Conservation (phyloP, 2,113 vertebrate genomes). For the Donacobius atricapilla region DNA sequence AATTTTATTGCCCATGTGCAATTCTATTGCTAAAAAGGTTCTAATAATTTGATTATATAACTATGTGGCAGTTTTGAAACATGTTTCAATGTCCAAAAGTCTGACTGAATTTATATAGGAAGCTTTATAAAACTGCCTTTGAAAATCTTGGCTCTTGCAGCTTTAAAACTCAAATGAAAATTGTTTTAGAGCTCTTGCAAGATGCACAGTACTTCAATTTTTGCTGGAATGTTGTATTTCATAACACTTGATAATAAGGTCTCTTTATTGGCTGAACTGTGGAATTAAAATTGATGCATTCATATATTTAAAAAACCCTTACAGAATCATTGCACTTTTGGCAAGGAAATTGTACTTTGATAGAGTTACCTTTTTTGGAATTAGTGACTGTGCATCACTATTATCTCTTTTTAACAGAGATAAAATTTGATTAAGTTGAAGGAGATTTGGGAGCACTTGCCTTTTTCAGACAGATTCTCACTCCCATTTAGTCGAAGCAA, state of each 20-base stretch:
- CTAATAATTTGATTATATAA: not conserved
- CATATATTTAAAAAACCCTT: not conserved
- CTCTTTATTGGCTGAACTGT: not conserved
- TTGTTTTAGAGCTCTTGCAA: not conserved
- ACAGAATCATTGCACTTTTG: not conserved
- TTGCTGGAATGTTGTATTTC: not conserved
- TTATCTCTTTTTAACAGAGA: not conserved
- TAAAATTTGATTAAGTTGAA: constrained; percentile 28
- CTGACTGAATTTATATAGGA: not conserved
- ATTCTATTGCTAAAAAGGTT: not conserved
- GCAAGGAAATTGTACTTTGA: not conserved
- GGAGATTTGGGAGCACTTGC: not conserved
- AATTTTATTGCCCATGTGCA: not conserved
- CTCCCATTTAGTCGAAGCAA: not conserved
- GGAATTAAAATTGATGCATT: not conserved
- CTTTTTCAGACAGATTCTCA: not conserved
- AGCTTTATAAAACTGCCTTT: not conserved
- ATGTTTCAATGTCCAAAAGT: not conserved
- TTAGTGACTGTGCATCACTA: not conserved
- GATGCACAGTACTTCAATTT: not conserved
- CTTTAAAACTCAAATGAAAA: not conserved
- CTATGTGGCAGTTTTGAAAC: not conserved
- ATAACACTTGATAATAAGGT: not conserved
- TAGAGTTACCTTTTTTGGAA: not conserved
- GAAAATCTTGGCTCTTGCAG: not conserved